Evolutionary conservation across 2,797 vertebrate genomes (phyloP).

Genomic region (Capromys pilorides): DNA sequence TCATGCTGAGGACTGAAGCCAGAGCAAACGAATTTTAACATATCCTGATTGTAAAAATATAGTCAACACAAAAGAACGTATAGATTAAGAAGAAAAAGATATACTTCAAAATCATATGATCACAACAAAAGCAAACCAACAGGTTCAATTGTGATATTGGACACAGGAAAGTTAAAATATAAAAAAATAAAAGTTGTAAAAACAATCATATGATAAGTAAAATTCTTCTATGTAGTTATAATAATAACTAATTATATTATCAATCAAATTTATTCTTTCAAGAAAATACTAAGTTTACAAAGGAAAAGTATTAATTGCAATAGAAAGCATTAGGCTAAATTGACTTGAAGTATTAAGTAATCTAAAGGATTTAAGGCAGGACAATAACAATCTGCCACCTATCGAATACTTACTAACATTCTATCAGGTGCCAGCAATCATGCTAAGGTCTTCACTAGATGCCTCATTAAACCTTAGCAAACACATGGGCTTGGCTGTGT

Average conservation of each 20-base stretch:
- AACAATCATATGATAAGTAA: slow-evolving; percentile 4
- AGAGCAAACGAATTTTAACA: not conserved
- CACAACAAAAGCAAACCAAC: slow-evolving; percentile 2
- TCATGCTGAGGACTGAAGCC: not conserved
- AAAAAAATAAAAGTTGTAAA: slow-evolving; percentile 13
- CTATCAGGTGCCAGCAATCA: not conserved
- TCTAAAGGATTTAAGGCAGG: slow-evolving; percentile 31
- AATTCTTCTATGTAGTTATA: not conserved
- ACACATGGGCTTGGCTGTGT: not conserved
- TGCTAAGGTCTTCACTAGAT: not conserved
- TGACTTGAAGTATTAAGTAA: slow-evolving; percentile 48
- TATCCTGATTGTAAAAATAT: not conserved
- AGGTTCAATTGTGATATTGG: not conserved
- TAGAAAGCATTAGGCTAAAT: not conserved
- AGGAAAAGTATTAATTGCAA: not conserved
- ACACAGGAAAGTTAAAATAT: not conserved
- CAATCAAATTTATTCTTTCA: slow-evolving; percentile 31
- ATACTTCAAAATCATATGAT: not conserved
- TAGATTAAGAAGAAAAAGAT: not conserved
- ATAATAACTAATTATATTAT: not conserved
- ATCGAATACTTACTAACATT: not conserved
- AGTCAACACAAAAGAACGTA: not conserved
- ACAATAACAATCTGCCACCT: not conserved
- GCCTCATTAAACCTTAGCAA: not conserved
- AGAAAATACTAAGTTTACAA: slow-evolving; percentile 19